Conservation (phyloP, 2,797 vertebrate genomes). For the Furcifer pardalis region DNA sequence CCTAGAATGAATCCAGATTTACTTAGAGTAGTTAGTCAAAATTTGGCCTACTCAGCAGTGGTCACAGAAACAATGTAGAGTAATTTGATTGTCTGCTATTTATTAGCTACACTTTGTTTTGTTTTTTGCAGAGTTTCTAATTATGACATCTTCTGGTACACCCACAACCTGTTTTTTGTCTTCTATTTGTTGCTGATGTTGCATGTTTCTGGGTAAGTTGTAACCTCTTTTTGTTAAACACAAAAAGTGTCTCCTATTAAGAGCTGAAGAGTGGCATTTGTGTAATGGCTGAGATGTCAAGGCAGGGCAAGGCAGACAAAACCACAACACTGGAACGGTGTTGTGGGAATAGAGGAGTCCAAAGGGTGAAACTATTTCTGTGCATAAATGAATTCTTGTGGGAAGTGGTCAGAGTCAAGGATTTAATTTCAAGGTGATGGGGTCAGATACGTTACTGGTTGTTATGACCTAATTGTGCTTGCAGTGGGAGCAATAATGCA, state of each 20-base stretch:
- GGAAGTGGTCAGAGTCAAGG: too few species aligned
- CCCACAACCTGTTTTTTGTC: slow-evolving; percentile 96
- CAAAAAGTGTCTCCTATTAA: background rate
- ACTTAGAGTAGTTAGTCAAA: slow-evolving; percentile 19
- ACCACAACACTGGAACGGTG: background rate
- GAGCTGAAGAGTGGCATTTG: background rate
- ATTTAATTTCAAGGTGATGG: background rate
- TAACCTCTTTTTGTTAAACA: slow-evolving; percentile 9
- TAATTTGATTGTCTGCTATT: slow-evolving; percentile 26
- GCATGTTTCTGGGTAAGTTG: slow-evolving; percentile 93
- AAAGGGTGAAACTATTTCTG: too few species aligned
- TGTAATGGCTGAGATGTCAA: background rate
- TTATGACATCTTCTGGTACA: slow-evolving; percentile 98
- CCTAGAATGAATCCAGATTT: slow-evolving; percentile 7
- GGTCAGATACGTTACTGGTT: background rate
- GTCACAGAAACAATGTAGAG: background rate
- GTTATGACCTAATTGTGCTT: background rate
- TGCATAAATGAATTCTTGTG: background rate
- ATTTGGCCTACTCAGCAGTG: background rate
- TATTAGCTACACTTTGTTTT: slow-evolving; percentile 64
- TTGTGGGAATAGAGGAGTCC: background rate
- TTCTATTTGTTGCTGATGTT: slow-evolving; percentile 94
- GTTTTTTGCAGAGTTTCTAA: slow-evolving; percentile 85
- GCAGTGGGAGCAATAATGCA: background rate
- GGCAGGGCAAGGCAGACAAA: slow-evolving; percentile 14